Base-by-base conservation (phyloP, 2,888 invertebrate species). In the Drosophila infuscata region DNA sequence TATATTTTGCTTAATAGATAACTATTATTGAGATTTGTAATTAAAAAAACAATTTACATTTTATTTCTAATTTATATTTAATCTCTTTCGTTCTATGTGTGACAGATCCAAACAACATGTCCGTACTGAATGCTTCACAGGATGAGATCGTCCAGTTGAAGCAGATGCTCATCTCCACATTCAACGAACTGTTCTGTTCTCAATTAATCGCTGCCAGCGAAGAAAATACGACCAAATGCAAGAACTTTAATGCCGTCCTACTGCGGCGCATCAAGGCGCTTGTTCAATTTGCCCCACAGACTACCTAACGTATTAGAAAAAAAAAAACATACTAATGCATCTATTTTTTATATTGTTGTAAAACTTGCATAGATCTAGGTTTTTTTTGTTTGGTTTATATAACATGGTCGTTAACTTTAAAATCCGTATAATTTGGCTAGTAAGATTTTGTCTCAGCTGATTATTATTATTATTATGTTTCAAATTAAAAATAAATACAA, bases 161-260 rank as follows among this genome's bases (percentile, higher is more conserved):
- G 86, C 96, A 96, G 91, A 95, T 95, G 38, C 94, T 97, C 15
- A 94, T 96, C 36, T 95, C 95, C 0, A 94, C 96, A 25, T 96
- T 97, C 92, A 97, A 96, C 88, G 97, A 97, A 90, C 95, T 96
- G 75, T 97, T 97, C 93, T 95, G 96, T 62, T 95, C 96, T 69
- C 96, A 96, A 82, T 93, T 97, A 15, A 92, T 96, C 57, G 95
- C 95, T 62, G 96, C 96, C 1, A 95, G 95, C 68, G 95, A 95
- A 93, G 95, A 95, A 78, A 95, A 95, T 82, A 94, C 96, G 12
- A 94, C 94, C 11, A 93, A 95, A 4, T 96, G 96, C 79, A 95
- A 95, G 84, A 95, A 95, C 56, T 96, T 97, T 92, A 94, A 96
- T 32, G 96, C 96, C 92, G 95, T 96, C 0, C 93, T 97, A 11